Percentiles rank a stretch among this genome's conserved stretches.
Conservation (phyloP, 53 echinoderm and acorn worm species). For the Echinometra lucunter region DNA sequence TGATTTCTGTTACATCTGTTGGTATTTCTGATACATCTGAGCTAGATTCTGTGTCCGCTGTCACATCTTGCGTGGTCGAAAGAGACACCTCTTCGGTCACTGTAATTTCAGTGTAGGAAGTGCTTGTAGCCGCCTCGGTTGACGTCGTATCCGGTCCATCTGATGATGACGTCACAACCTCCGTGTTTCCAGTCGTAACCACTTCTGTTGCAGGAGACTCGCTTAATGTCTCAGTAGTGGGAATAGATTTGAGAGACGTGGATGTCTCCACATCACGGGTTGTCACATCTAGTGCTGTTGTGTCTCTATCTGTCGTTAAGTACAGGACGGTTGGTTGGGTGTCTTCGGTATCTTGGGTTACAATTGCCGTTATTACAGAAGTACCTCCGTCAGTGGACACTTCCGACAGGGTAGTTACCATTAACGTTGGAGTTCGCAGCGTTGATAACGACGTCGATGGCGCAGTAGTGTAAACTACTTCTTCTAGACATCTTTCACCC, state of each 20-base stretch:
- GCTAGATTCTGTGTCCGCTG: not conserved
- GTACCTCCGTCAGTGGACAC: not conserved
- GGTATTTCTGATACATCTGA: not conserved
- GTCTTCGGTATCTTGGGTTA: not conserved
- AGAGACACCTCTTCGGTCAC: not conserved
- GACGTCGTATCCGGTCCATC: not conserved
- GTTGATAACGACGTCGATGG: conserved; percentile 7
- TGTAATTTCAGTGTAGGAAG: not conserved
- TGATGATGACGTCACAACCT: not conserved
- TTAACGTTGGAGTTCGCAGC: not conserved
- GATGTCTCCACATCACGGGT: not conserved
- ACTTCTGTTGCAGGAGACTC: not conserved
- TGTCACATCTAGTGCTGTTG: not conserved
- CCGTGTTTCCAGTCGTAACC: not conserved
- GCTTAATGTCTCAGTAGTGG: not conserved
- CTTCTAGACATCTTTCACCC: conserved; percentile 29
- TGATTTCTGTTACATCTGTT: not conserved
- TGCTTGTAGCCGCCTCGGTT: not conserved
- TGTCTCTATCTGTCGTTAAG: not conserved
- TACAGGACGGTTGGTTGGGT: not conserved
- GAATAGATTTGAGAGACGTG: not conserved
- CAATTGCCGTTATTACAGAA: not conserved
- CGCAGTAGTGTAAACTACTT: not conserved
- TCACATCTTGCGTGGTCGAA: not conserved
- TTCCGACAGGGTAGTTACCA: not conserved